Conservation (phyloP, 1,140 invertebrate genomes). For the Drosophila lacertosa region DNA sequence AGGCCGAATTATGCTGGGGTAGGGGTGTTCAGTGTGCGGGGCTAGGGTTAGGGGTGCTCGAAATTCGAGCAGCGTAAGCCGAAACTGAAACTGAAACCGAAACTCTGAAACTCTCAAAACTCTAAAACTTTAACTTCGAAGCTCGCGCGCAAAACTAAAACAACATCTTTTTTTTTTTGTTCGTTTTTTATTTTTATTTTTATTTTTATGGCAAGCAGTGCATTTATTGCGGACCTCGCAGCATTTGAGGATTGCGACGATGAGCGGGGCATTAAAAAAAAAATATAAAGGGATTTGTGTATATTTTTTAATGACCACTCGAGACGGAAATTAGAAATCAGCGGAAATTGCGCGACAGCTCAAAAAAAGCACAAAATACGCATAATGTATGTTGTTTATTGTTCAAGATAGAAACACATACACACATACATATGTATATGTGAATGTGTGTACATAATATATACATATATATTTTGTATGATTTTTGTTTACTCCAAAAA, state of each 20-base stretch:
- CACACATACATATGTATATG: not conserved
- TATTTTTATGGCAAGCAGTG: conserved; percentile 77
- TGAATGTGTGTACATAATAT: not conserved
- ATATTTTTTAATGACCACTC: conserved; percentile 60
- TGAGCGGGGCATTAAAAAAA: conserved; percentile 55
- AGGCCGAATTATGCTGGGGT: conserved; percentile 45
- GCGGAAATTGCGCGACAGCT: conserved; percentile 69
- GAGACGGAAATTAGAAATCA: conserved; percentile 81
- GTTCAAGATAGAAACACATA: not conserved
- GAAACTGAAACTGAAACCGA: conserved; percentile 67
- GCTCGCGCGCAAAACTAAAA: conserved; percentile 70
- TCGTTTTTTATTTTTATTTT: conserved; percentile 55
- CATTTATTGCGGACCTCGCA: conserved; percentile 69
- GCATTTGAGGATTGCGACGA: conserved; percentile 29
- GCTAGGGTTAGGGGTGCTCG: conserved; percentile 19
- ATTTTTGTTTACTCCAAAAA: not conserved
- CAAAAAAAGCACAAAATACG: conserved; percentile 46
- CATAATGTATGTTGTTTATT: conserved; percentile 37
- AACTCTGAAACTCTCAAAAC: too few species aligned
- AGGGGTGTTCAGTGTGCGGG: not conserved
- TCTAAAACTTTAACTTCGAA: too few species aligned
- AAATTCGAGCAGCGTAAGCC: conserved; percentile 72
- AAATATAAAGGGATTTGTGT: conserved; percentile 60
- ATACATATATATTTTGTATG: not conserved
- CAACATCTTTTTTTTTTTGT: conserved; percentile 26